Conservation (phyloP, 2,888 invertebrate species). For the Platynereis dumerilii region DNA sequence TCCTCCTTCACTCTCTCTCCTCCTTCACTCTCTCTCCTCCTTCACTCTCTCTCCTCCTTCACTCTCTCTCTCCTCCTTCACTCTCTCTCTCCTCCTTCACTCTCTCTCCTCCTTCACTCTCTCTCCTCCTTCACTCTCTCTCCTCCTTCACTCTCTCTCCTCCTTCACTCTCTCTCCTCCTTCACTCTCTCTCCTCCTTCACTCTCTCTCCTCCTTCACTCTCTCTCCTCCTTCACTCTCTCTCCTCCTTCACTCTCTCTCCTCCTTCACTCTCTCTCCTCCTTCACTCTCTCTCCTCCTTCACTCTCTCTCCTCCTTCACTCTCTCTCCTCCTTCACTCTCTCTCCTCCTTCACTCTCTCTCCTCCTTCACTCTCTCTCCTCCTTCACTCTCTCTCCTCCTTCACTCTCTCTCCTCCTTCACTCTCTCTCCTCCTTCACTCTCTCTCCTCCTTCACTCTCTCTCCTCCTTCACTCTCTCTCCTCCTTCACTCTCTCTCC, state of each 20-base stretch:
- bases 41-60: not conserved
- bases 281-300: too few relatives aligned
- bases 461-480: not conserved
- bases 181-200: not conserved
- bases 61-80: not conserved
- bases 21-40: not conserved
- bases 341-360: not conserved
- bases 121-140: not conserved
- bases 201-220: not conserved
- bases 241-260: not conserved
- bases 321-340: not conserved
- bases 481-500: not conserved
- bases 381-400: not conserved
- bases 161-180: not conserved
- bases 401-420: not conserved
- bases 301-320: not conserved
- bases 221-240: not conserved
- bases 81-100: not conserved
- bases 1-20: not conserved
- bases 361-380: not conserved
- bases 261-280: not conserved
- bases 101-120: not conserved
- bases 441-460: not conserved
- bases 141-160: not conserved
- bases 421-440: not conserved